Base-by-base conservation (phyloP, 2,113 vertebrate species). In the Dasyprocta punctata region DNA sequence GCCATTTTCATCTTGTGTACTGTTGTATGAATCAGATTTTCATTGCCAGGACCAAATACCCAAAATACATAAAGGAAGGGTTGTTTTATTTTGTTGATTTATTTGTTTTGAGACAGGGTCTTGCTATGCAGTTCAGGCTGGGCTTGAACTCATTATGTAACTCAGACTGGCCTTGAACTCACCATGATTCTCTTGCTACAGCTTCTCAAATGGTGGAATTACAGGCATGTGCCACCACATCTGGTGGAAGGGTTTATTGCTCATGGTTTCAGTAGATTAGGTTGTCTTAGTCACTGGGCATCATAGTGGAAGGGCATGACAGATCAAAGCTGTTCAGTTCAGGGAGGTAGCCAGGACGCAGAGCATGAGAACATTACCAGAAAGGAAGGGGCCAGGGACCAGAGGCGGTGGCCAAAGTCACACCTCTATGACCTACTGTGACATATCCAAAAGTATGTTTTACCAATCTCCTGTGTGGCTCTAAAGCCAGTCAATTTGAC, bases 1-100 rank as follows among this genome's bases (percentile, higher is more conserved):
- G 90, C 41, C 12, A 36, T 91, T 93, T 93, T 93, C 41, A 75
- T 89, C 71, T 92, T 86, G 33, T 73, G 56, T 97, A 44, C 73
- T 86, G 3, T 90, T 80, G 6, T 78, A 80, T 33, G 30, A 19
- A 30, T 80, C 77, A 80, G 77, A 28, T 80, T 80, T 80, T 54
- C 33, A 52, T 52, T 80, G 28, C 47, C 17, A 52, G 7, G 47
- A 80, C 17, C 77, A 80, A 36, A 52, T 54, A 80, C 30, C 3
- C 47, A 80, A 7, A 20, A 36, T 33, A 36, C 77, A 80, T 7
- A 52, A 80, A 49, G 44, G 16, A 20, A 22, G 38, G 38, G 7
- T 69, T 69, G 12, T 69, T 69, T n/a, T 69, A 17, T 19, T n/a
- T 69, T 69, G 71, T 26, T n/a, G n/a, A n/a, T n/a, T 73, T 65